These are phyloP conservation scores for Aplocera efformata DNA, from an alignment of 2,888 invertebrate genomes.

Conservation along the genomic window DNA sequence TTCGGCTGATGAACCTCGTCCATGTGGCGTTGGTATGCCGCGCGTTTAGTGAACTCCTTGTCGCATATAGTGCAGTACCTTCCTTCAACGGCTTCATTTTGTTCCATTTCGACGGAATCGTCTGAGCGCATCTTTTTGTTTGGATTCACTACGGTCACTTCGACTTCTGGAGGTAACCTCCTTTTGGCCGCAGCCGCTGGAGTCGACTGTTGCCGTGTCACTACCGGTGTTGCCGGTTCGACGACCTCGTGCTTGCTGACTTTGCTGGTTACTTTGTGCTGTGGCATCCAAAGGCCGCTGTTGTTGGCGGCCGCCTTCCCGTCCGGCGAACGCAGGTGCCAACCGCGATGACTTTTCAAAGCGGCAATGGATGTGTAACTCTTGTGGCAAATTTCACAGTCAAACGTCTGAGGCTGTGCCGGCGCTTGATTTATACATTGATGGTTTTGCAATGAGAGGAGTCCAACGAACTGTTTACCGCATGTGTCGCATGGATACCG, in stretches of 20 bases:
- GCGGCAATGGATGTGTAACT: constrained; percentile 84
- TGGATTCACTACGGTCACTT: constrained; percentile 75
- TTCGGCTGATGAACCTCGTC: constrained; percentile 78
- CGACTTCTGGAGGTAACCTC: constrained; percentile 72
- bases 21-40: constrained; percentile 81
- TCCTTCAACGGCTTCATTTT: constrained; percentile 68
- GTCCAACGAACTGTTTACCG: constrained; percentile 77
- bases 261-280: constrained; percentile 75
- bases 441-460: constrained; percentile 76
- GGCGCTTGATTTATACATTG: constrained; percentile 68
- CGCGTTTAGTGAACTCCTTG: constrained; percentile 81
- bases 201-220: constrained; percentile 25
- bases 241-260: constrained; percentile 74
- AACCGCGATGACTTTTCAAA: constrained; percentile 83
- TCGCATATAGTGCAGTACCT: constrained; percentile 81
- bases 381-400: constrained; percentile 84
- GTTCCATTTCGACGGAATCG: constrained; percentile 67
- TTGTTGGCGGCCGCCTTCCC: constrained; percentile 77
- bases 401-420: constrained; percentile 68
- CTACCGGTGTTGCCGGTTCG: constrained; percentile 38
- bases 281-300: constrained; percentile 77
- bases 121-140: constrained; percentile 72
- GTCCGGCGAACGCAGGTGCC: constrained; percentile 82
- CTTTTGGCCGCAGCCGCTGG: constrained; percentile 54
- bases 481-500: constrained; percentile 79